Conservation (phyloP, 2,888 invertebrate genomes). For the Habroteleia sp. region DNA sequence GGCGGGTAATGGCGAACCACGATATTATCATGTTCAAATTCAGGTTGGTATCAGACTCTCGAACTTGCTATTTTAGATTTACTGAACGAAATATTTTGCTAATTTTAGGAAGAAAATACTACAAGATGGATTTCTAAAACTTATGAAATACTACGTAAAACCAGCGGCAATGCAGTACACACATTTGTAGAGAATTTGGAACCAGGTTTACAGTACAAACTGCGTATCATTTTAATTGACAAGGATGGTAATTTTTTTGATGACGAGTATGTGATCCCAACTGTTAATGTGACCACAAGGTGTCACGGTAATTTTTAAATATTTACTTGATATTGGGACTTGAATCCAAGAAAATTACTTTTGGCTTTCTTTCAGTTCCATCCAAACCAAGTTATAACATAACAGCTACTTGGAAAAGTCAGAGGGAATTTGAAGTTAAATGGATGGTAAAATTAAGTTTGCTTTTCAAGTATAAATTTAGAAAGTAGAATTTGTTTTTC, state of each 20-base stretch:
- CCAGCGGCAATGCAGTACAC: not conserved
- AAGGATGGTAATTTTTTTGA: constrained; percentile 56
- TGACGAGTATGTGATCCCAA: constrained; percentile 51
- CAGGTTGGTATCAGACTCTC: constrained; percentile 31
- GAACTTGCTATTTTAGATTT: no score
- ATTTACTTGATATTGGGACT: no score
- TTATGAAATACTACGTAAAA: constrained; percentile 12
- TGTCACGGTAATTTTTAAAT: constrained; percentile 53
- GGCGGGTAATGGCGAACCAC: constrained; percentile 57
- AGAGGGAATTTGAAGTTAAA: constrained; percentile 53
- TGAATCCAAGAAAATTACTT: no score
- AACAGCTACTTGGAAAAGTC: constrained; percentile 47
- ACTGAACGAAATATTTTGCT: not conserved
- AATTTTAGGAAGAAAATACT: constrained; percentile 35
- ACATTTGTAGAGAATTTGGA: constrained; percentile 44
- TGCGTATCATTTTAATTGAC: constrained; percentile 62
- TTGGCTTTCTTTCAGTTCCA: constrained; percentile 45
- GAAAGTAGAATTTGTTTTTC: no score
- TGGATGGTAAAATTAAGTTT: constrained; percentile 64
- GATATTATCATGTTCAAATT: constrained; percentile 63
- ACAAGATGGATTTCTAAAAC: constrained; percentile 29
- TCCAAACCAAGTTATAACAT: constrained; percentile 56
- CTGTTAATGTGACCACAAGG: constrained; percentile 42
- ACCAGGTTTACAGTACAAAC: constrained; percentile 51
- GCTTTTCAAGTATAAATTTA: no score